Conservation (phyloP, 2,888 invertebrate species). For the Ichneumoninae sp. region DNA sequence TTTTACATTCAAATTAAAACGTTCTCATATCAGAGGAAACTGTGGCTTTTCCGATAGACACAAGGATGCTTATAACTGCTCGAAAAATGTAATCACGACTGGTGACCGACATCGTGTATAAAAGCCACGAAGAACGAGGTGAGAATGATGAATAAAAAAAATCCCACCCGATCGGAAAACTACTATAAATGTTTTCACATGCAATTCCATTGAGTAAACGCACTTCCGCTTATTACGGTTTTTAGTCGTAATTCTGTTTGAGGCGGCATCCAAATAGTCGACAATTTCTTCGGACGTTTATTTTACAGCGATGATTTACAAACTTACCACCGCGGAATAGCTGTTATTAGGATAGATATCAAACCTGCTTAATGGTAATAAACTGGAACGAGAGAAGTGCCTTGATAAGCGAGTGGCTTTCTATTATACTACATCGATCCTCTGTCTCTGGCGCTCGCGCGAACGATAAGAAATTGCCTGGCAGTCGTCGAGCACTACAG, state of each 20-base stretch:
- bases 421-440: slow-evolving; percentile 21
- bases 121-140: slow-evolving; percentile 18
- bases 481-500: neutral
- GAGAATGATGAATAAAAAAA: neutral
- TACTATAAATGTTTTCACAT: neutral
- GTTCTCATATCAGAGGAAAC: neutral
- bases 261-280: neutral
- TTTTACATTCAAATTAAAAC: neutral
- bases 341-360: neutral
- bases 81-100: neutral
- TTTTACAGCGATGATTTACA: neutral
- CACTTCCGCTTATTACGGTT: neutral
- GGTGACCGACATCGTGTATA: neutral
- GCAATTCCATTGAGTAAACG: neutral
- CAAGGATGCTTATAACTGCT: neutral
- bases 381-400: slow-evolving; percentile 1
- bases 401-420: slow-evolving; percentile 6
- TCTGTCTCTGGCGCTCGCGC: slow-evolving; percentile 30
- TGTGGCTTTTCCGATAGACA: neutral
- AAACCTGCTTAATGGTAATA: slow-evolving; percentile 6
- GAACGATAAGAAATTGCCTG: slow-evolving; percentile 38
- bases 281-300: neutral
- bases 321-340: neutral
- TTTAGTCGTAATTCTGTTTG: neutral
- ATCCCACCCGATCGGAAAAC: neutral